Percentiles rank a stretch among this genome's conserved stretches.
Conservation (phyloP, 2,113 vertebrate genomes). For the Mormoops blainvillei region DNA sequence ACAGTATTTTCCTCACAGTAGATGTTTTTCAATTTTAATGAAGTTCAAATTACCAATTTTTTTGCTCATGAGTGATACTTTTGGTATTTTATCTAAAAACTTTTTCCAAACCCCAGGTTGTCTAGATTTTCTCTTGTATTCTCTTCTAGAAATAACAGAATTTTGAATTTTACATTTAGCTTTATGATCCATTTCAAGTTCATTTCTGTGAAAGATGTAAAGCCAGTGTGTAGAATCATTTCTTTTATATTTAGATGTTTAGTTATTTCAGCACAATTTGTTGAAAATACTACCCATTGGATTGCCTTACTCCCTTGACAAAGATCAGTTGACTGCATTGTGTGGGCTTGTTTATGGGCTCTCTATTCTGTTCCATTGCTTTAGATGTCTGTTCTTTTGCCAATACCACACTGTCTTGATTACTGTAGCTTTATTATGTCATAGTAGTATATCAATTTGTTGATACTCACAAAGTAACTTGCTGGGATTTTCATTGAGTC, state of each 20-base stretch:
- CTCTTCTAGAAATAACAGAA: background rate
- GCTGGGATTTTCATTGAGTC: background rate
- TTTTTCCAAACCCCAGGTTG: background rate
- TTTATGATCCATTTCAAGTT: background rate
- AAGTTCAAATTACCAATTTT: background rate
- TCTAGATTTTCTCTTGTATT: background rate
- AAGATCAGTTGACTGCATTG: background rate
- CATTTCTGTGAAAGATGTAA: background rate
- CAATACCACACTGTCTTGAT: background rate
- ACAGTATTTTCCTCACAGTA: background rate
- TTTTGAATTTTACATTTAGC: background rate
- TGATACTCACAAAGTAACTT: background rate
- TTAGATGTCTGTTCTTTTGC: background rate
- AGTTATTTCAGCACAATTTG: background rate
- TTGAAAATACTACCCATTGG: background rate
- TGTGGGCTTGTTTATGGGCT: background rate
- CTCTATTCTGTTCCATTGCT: background rate
- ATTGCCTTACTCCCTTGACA: background rate
- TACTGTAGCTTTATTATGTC: background rate
- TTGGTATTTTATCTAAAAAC: background rate
- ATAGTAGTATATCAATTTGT: background rate
- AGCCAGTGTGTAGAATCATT: background rate
- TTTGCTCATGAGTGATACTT: background rate
- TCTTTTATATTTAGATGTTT: background rate
- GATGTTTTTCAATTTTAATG: background rate